Conservation (phyloP, 2,888 invertebrate species). For the Nephrotoma flavescens region DNA sequence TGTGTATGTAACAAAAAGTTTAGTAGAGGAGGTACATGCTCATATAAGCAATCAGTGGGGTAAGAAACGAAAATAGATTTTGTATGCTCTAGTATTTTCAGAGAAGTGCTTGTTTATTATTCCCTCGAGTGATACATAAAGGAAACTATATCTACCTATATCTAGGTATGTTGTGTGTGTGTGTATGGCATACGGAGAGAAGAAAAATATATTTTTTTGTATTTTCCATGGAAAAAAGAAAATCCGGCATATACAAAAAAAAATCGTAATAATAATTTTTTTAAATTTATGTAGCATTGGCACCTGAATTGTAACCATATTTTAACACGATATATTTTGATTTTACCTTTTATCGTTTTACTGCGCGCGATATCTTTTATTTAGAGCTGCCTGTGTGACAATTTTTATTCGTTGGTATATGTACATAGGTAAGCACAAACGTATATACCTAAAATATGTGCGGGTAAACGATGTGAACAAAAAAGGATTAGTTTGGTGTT, state of each 20-base stretch:
- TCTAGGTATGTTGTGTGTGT: background rate
- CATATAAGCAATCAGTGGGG: background rate
- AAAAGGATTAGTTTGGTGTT: too few species aligned
- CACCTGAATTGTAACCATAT: background rate
- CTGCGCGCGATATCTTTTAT: background rate
- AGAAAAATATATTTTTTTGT: background rate
- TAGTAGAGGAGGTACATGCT: too few species aligned
- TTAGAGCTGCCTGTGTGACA: background rate
- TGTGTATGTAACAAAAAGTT: too few species aligned
- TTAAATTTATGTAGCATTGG: background rate
- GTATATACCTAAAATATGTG: too few species aligned
- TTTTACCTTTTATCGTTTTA: background rate
- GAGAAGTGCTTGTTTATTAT: background rate
- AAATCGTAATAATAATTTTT: background rate
- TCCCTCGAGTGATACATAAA: background rate
- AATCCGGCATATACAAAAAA: background rate
- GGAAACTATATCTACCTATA: background rate
- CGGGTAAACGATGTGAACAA: too few species aligned
- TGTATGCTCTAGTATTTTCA: background rate
- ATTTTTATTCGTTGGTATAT: too few species aligned
- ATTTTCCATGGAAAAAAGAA: background rate
- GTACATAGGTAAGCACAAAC: too few species aligned
- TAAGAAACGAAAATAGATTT: background rate
- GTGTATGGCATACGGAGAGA: background rate
- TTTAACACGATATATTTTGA: background rate